These are phyloP conservation scores for Drosophila pegasa DNA, from an alignment of 2,888 invertebrate species.

Conservation along the genomic window DNA sequence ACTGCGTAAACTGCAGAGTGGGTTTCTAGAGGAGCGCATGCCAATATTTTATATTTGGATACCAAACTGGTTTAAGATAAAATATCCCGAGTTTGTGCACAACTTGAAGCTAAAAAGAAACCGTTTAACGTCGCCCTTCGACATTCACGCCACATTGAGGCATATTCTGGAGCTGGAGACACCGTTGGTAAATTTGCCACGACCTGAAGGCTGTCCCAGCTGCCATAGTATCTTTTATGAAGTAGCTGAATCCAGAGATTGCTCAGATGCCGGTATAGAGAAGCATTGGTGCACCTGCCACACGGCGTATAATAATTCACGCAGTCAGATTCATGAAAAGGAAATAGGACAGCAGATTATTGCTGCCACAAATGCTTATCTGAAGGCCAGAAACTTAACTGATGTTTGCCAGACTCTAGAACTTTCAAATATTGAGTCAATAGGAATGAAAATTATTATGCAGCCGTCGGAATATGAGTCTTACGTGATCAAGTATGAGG, in stretches of 20 bases:
- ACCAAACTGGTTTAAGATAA: conserved; percentile 87
- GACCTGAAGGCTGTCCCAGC: conserved; percentile 86
- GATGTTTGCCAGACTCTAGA: conserved; percentile 50
- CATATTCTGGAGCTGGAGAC: conserved; percentile 54
- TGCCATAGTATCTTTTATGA: conserved; percentile 88
- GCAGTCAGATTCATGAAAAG: not conserved
- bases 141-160: conserved; percentile 52
- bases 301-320: not conserved
- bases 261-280: conserved; percentile 88
- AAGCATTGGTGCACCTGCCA: conserved; percentile 91
- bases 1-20: conserved; percentile 87
- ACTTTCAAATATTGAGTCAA: conserved; percentile 29
- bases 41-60: conserved; percentile 90
- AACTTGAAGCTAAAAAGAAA: conserved; percentile 87
- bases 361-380: conserved; percentile 64
- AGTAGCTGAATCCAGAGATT: conserved; percentile 87
- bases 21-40: conserved; percentile 91
- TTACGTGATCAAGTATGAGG: conserved; percentile 27
- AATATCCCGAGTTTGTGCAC: conserved; percentile 86
- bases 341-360: conserved; percentile 53
- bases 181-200: conserved; percentile 27
- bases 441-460: conserved; percentile 17
- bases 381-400: conserved; percentile 42
- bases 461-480: conserved; percentile 8
- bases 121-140: conserved; percentile 85